Evolutionary conservation across 53 echinoderm and acorn worm genomes (phyloP).

Genomic region (Holothuria leucospilota): DNA sequence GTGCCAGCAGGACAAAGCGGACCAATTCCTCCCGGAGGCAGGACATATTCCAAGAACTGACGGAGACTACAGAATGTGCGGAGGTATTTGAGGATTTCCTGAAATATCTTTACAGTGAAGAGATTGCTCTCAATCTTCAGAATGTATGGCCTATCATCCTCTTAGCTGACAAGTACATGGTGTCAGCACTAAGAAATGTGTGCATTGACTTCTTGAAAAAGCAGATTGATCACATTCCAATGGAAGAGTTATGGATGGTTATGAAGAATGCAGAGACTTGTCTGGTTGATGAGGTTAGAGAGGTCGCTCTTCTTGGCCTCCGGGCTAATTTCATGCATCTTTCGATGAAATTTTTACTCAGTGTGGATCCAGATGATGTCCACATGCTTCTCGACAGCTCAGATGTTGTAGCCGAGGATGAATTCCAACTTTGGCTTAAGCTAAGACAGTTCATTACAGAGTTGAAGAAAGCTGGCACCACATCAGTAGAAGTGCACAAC

Average conservation of each 20-base stretch:
- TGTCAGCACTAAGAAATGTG: conserved; percentile 65
- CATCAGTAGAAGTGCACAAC: neutral
- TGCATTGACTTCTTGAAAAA: conserved; percentile 63
- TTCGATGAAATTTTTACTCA: conserved; percentile 11
- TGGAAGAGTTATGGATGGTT: conserved; percentile 48
- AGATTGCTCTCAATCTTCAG: conserved; percentile 57
- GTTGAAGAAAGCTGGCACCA: neutral
- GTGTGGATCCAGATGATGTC: conserved; percentile 19
- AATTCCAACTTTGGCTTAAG: conserved; percentile 41
- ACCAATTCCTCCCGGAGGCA: conserved; percentile 7
- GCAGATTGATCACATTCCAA: conserved; percentile 31
- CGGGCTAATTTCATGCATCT: conserved; percentile 45
- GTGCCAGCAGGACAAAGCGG: conserved; percentile 33
- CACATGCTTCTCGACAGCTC: conserved; percentile 37
- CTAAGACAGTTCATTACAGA: conserved; percentile 10
- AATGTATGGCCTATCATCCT: conserved; percentile 66
- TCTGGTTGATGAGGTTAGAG: conserved; percentile 22
- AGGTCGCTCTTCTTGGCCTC: conserved; percentile 8
- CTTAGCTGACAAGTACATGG: conserved; percentile 85
- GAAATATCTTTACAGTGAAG: conserved; percentile 75
- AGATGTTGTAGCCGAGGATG: conserved; percentile 44
- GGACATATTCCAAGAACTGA: conserved; percentile 50
- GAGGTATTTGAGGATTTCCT: conserved; percentile 73
- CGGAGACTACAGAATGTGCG: conserved; percentile 45
- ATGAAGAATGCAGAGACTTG: conserved; percentile 41